A percentile compares a stretch with the other conserved stretches of the same genome.
Conservation (phyloP, 2,888 invertebrate genomes). For the Cryptops parisi region DNA sequence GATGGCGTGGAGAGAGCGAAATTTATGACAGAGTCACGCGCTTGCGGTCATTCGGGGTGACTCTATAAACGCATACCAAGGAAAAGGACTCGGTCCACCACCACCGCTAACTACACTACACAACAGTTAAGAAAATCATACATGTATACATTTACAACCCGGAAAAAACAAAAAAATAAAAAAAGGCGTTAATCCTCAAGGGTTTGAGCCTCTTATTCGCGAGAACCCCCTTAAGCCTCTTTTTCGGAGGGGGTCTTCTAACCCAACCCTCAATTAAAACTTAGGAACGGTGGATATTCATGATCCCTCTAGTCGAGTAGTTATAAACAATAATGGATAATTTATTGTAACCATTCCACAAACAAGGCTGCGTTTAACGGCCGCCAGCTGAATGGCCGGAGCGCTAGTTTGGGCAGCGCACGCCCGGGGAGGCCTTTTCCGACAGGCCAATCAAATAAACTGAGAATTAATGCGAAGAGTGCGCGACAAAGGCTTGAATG, state of each 20-base stretch:
- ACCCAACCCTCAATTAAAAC: background rate
- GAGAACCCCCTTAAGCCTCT: background rate
- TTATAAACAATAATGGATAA: background rate
- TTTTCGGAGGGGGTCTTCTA: too few species aligned
- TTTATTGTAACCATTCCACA: background rate
- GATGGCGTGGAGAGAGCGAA: background rate
- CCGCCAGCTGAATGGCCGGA: background rate
- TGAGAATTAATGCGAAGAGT: constrained; percentile 2
- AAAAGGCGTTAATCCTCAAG: background rate
- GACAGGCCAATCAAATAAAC: constrained; percentile 5
- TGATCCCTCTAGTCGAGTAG: background rate
- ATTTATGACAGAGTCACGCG: background rate
- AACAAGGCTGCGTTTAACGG: background rate
- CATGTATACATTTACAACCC: too few species aligned
- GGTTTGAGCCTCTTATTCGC: background rate
- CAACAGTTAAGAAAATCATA: too few species aligned
- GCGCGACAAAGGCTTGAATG: constrained; percentile 4
- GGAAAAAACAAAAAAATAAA: background rate
- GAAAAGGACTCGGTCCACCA: too few species aligned
- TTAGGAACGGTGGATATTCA: background rate
- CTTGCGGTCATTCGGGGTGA: background rate
- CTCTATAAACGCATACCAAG: background rate
- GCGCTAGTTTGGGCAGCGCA: background rate
- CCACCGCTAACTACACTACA: too few species aligned
- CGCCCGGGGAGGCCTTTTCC: background rate